phyloP scores from a whole-genome alignment of 1,140 invertebrate species.

The Megalonaias nervosa region DNA sequence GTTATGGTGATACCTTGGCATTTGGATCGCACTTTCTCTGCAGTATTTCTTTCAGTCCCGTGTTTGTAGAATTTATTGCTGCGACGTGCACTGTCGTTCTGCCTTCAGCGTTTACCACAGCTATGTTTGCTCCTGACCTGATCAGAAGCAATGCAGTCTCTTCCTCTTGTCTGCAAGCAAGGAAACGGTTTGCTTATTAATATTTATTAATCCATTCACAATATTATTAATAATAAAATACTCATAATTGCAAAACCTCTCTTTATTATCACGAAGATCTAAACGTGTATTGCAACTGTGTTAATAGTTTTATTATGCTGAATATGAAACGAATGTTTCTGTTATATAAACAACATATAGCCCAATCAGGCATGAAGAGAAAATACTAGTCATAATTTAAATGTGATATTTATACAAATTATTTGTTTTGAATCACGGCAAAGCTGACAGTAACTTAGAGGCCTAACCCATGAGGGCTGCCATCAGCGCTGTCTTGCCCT shows the following conservation, averaged over 20 bases:
- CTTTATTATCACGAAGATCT: too few relatives aligned
- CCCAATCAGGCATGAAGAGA: too few relatives aligned
- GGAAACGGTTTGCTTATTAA: neutral
- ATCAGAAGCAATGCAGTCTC: constrained; percentile 36
- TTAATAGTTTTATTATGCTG: too few relatives aligned
- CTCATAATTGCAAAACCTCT: too few relatives aligned
- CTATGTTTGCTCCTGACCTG: constrained; percentile 42
- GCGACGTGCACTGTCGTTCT: constrained; percentile 44
- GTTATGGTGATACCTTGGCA: constrained; percentile 30
- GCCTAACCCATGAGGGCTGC: constrained; percentile 37
- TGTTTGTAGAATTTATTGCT: constrained; percentile 29
- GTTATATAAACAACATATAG: too few relatives aligned
- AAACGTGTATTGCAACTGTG: too few relatives aligned
- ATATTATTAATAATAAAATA: too few relatives aligned
- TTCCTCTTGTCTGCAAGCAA: constrained; percentile 47
- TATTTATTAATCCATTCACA: neutral
- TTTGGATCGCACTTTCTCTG: constrained; percentile 40
- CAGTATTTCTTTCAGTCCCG: constrained; percentile 29
- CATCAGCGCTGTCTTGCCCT: constrained; percentile 45
- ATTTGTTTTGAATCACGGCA: neutral
- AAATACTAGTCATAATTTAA: too few relatives aligned
- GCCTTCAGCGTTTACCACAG: constrained; percentile 13
- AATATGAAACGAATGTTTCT: too few relatives aligned
- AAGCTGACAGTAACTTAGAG: neutral
- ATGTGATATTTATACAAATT: neutral